A percentile compares a stretch with the other conserved stretches of the same genome.
phyloP scores from a whole-genome alignment of 2,113 vertebrate species.

The Callionymus lyra region DNA sequence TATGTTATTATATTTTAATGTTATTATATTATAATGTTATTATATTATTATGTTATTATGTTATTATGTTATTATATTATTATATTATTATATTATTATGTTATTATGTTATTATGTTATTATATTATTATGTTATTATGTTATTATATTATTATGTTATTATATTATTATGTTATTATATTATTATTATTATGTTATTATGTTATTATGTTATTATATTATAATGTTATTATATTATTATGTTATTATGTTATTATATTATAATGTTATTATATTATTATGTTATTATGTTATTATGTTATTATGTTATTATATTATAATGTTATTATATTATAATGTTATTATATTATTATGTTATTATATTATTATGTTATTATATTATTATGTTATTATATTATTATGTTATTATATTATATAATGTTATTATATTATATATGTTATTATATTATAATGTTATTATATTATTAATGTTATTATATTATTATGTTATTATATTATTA shows the following conservation, averaged over 20 bases:
- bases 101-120: conserved; percentile 40
- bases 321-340: conserved; percentile 41
- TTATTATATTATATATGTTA: too few relatives aligned
- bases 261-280: conserved; percentile 43
- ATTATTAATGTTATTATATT: conserved; percentile 38
- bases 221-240: conserved; percentile 39
- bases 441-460: conserved; percentile 43
- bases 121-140: conserved; percentile 43
- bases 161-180: conserved; percentile 39
- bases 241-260: conserved; percentile 42
- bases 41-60: conserved; percentile 39
- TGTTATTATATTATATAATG: too few relatives aligned
- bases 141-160: conserved; percentile 42
- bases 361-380: conserved; percentile 40
- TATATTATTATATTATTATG: conserved; percentile 43
- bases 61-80: conserved; percentile 38
- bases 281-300: conserved; percentile 39
- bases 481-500: conserved; percentile 43
- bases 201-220: conserved; percentile 40
- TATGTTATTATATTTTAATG: conserved; percentile 44
- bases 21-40: conserved; percentile 42
- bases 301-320: conserved; percentile 44
- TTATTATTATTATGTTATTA: conserved; percentile 44
- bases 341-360: conserved; percentile 42
- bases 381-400: conserved; percentile 37